Base-by-base conservation (phyloP, 64 coral and sea anemone genomes). In the Trachythela sp. region DNA sequence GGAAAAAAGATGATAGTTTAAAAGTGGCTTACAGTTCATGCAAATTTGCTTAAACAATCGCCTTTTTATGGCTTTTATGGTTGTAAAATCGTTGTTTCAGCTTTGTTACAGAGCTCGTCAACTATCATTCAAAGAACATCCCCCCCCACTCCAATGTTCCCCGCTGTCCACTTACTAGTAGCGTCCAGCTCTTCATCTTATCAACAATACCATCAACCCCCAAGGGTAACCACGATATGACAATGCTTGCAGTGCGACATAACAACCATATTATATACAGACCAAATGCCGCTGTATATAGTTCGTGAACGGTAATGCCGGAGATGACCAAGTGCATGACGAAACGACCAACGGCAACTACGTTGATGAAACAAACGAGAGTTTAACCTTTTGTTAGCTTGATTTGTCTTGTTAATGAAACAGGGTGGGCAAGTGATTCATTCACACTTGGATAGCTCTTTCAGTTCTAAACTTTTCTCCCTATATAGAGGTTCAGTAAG, bases 281-380 rank as follows among this genome's bases (percentile, higher is more conserved):
- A 85, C 96, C 96, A 89, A 94, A 99, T 6, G 96, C 96, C 33
- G 96, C 96, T 2, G 96, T 99, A 75, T 99, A 99, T 13, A 99
- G 91, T 56, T 99, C 96, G 39, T 99, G 96, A 8, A 99, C 96
- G 17, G 93, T 80, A 24, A 92, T 83, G 36, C 91, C 90, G 41
- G 93, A 91, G 89, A 99, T 92, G 89, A 94, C 94, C 11, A 99
- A 32, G 1, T 83, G 83, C 96, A 99, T 99, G 0, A 99, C 88
- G 24, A 80, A 89, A 54, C 96, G 96, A 27, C 96, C 96, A 86
- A 95, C 91, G 50, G 84, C 84, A 64, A 99, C 96, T 97, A 60
- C 36, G 36, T 84, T 39, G 58, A 38, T 5, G 51, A 39, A 15
- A 49, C 20, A 86, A n/a, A 88, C 4, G n/a, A 8, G 48, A 2